Percentiles rank a stretch among this genome's conserved stretches.
These are phyloP conservation scores for Dolichotis patagonum DNA, from an alignment of 2,113 vertebrate species.

Conservation along the genomic window DNA sequence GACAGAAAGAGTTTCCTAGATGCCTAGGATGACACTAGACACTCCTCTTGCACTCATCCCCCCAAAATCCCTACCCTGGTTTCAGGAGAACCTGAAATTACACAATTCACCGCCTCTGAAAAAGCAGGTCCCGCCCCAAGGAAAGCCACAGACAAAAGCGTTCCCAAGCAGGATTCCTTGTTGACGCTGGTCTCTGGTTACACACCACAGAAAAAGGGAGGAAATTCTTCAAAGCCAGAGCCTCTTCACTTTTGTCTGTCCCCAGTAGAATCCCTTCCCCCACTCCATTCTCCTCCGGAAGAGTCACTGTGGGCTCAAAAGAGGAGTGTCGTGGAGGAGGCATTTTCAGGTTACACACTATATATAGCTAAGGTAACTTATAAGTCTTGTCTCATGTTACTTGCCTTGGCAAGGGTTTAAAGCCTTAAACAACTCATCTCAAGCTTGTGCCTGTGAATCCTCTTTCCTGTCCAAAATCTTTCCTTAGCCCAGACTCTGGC, in stretches of 20 bases:
- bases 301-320: constrained; percentile 5
- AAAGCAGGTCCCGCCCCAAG: constrained; percentile 68
- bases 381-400: constrained; percentile 7
- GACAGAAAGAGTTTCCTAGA: constrained; percentile 10
- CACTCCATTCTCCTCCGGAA: not conserved
- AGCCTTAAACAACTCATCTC: constrained; percentile 64
- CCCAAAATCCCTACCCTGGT: not conserved
- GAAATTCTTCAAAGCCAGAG: constrained; percentile 72
- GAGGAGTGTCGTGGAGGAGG: not conserved
- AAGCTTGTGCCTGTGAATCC: constrained; percentile 57
- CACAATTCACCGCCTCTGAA: constrained; percentile 72
- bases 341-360: constrained; percentile 55
- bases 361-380: constrained; percentile 58
- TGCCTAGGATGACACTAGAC: not conserved
- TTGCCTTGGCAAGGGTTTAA: constrained; percentile 27
- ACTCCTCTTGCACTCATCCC: not conserved
- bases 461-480: constrained; percentile 61
- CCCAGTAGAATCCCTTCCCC: constrained; percentile 47
- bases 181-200: constrained; percentile 81
- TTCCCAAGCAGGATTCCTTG: constrained; percentile 72
- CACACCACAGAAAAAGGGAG: constrained; percentile 67
- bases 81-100: constrained; percentile 64
- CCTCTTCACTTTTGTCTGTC: constrained; percentile 61
- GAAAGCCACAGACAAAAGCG: constrained; percentile 71
- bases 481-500: constrained; percentile 46